Percentiles rank a stretch among this genome's conserved stretches.
Evolutionary conservation across 2,888 invertebrate genomes (phyloP).

Genomic region (Cryptocheilus praepositus): DNA sequence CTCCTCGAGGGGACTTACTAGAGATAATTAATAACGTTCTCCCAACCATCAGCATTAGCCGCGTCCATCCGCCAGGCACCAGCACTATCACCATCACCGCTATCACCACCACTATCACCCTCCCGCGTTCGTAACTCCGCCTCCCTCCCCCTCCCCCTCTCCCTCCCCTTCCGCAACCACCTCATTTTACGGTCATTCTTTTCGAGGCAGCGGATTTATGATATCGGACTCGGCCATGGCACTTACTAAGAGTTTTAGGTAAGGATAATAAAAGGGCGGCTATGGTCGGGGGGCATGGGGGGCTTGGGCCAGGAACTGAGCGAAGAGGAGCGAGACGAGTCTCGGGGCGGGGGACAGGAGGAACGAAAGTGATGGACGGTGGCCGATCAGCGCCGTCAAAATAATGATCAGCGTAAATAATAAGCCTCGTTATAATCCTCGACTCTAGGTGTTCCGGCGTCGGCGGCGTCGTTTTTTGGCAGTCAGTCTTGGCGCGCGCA

Average conservation of each 20-base stretch:
- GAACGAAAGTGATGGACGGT: conserved; percentile 69
- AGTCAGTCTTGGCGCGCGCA: conserved; percentile 16
- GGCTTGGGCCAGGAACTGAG: conserved; percentile 4
- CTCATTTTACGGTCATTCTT: conserved; percentile 45
- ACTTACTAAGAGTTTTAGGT: conserved; percentile 66
- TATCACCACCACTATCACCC: background rate
- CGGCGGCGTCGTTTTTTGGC: background rate
- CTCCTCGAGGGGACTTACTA: background rate
- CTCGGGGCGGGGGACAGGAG: conserved; percentile 41
- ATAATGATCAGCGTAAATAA: conserved; percentile 68
- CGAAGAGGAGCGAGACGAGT: conserved; percentile 12
- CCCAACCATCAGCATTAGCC: background rate
- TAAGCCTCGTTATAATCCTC: conserved; percentile 37
- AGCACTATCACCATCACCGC: too few species aligned
- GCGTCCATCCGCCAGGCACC: too few species aligned
- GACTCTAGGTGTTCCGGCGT: conserved; percentile 32
- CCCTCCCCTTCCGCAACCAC: conserved; percentile 6
- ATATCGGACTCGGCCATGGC: conserved; percentile 65
- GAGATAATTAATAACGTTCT: conserved; percentile 11
- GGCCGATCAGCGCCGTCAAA: conserved; percentile 72
- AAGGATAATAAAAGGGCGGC: conserved; percentile 65
- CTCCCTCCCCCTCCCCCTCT: background rate
- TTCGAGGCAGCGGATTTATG: conserved; percentile 62
- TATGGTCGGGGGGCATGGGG: conserved; percentile 28
- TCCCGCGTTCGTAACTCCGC: background rate